A percentile compares a stretch with the other conserved stretches of the same genome.
Conservation (phyloP, 2,113 vertebrate species). For the Alectura lathami region DNA sequence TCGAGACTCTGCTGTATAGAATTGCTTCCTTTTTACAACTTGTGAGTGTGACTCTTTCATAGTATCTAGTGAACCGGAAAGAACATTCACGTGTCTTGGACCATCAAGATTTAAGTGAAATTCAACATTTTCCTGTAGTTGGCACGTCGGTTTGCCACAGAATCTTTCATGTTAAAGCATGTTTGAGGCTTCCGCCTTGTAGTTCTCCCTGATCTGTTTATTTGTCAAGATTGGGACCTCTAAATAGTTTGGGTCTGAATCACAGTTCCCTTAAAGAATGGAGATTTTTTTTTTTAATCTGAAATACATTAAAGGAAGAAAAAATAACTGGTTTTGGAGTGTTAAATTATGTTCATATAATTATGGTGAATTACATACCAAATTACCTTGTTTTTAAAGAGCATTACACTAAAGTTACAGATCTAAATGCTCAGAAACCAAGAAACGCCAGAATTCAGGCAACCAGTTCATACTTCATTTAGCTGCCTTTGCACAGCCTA, state of each 20-base stretch:
- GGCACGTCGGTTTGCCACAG: not conserved
- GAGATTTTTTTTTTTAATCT: not conserved
- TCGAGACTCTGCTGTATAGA: conserved; percentile 92
- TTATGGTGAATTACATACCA: not conserved
- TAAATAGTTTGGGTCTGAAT: not conserved
- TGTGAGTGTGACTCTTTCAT: conserved; percentile 80
- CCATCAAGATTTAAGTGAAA: not conserved
- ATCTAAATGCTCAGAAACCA: not conserved
- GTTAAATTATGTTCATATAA: not conserved
- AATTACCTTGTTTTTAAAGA: not conserved
- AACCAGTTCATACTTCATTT: not conserved
- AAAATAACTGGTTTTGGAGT: not conserved
- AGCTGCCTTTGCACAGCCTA: not conserved
- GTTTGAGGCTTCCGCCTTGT: not conserved
- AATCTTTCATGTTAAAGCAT: not conserved
- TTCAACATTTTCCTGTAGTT: not conserved
- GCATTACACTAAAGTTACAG: not conserved
- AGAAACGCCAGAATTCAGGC: not conserved
- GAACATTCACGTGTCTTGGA: not conserved
- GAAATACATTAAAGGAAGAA: not conserved
- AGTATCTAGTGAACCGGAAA: conserved; percentile 43
- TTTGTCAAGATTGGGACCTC: not conserved
- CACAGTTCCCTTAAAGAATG: not conserved
- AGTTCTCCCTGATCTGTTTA: not conserved
- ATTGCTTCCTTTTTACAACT: conserved; percentile 95